Conservation (phyloP, 2,888 invertebrate genomes). For the Gortyna flavago region DNA sequence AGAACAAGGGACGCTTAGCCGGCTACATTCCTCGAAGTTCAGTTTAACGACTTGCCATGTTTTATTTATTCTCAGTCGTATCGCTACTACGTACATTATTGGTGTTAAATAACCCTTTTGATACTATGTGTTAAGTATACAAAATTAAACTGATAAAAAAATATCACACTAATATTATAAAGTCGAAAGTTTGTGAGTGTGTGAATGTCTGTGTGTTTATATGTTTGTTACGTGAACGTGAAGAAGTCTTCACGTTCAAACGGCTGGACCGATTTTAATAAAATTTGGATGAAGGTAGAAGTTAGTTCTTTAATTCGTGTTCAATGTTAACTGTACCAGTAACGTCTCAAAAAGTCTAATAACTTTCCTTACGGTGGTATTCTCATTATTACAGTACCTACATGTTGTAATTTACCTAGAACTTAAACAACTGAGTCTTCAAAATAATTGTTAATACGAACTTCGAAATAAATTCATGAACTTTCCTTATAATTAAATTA, state of each 20-base stretch:
- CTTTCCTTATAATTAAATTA: slow-evolving; percentile 69
- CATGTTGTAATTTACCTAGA: slow-evolving; percentile 17
- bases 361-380: neutral
- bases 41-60: slow-evolving; percentile 76
- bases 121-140: neutral
- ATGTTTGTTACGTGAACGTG: no score
- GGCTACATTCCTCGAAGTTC: slow-evolving; percentile 78
- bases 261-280: no score
- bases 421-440: no score
- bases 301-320: neutral
- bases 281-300: no score
- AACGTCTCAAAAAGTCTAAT: neutral
- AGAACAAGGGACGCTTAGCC: slow-evolving; percentile 78
- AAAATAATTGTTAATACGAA: slow-evolving; percentile 61
- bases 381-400: neutral
- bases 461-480: slow-evolving; percentile 65
- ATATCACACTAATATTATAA: no score
- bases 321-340: no score
- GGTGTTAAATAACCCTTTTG: slow-evolving; percentile 42
- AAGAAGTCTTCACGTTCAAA: no score
- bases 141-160: neutral
- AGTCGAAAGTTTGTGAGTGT: no score
- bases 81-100: slow-evolving; percentile 58
- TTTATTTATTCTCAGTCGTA: slow-evolving; percentile 73
- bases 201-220: no score